Base-by-base conservation (phyloP, 2,888 invertebrate genomes). In the Drosophila limbata region DNA sequence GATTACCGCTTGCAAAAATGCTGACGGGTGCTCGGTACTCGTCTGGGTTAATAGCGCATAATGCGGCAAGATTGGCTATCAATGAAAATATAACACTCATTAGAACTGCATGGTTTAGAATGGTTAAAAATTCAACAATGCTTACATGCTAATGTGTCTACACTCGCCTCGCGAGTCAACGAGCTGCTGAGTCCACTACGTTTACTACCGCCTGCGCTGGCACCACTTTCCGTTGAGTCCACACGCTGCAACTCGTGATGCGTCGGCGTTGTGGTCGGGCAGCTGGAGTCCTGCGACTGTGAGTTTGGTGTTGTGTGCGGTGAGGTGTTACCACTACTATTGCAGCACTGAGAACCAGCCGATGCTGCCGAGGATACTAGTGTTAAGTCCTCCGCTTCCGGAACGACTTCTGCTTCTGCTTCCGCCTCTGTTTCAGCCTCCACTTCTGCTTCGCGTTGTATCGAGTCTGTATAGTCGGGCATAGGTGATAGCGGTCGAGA, bases 1-100 rank as follows among this genome's bases (percentile, higher is more conserved):
- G 94, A 90, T 97, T 96, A 51, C 99, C 99, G 93, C 97, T 96
- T 37, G 96, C 95, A 93, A 98, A 98, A 62, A 98, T 94, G 50
- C 95, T 94, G 37, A 99, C 93, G 0, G 99, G 99, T 83, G 98
- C 95, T 11, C 98, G 98, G 92, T 97, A 98, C 57, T 96, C 90
- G 55, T 91, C 91, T 2, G 93, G 92, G 74, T 91, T 92, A 1
- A 92, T 84, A 4, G 90, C 77, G 4, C 90, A 89, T 59, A 93
- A 67, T 2, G 91, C 90, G 33, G 89, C 86, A 11, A 92, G 80
- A 10, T 89, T 90, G 4, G 91, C 92, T 91, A 63, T 0, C 6
- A 25, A 17, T 1, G 1, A 8, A 31, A 17, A 40, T 10, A 11
- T 0, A 28, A 2, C 4, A 17, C 8, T 21, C 21, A 31, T 13